Evolutionary conservation across 2,797 vertebrate genomes (phyloP).

Genomic region (Thaleichthys pacificus): DNA sequence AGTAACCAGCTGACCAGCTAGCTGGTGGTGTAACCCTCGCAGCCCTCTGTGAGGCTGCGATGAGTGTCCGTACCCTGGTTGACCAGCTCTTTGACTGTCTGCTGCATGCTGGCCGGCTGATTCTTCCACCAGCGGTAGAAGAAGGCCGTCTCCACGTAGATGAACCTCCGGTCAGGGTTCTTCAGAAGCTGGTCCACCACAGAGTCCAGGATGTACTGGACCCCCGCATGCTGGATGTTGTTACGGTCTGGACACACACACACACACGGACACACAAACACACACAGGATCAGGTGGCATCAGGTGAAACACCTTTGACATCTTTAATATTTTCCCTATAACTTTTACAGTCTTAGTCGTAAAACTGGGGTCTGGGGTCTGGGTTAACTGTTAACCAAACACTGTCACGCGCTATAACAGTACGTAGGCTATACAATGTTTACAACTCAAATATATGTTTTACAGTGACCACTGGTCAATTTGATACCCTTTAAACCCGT

Average conservation of each 20-base stretch:
- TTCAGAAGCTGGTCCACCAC: conserved; percentile 81
- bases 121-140: conserved; percentile 88
- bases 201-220: conserved; percentile 92
- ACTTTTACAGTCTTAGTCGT: neutral
- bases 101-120: conserved; percentile 68
- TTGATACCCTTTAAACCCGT: too few species aligned
- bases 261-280: too few species aligned
- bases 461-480: too few species aligned
- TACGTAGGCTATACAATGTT: neutral
- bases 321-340: neutral
- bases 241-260: conserved; percentile 33
- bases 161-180: conserved; percentile 75
- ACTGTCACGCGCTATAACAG: neutral
- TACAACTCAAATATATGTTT: neutral
- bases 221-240: conserved; percentile 80
- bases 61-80: conserved; percentile 57
- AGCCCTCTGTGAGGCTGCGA: neutral
- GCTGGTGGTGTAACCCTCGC: too few species aligned
- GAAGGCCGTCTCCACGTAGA: conserved; percentile 89
- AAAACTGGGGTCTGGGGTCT: too few species aligned
- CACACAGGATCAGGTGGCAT: neutral
- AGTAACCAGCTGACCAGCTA: neutral
- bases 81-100: conserved; percentile 74
- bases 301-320: neutral
- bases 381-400: neutral